A percentile compares a stretch with the other conserved stretches of the same genome.
Conservation (phyloP, 2,113 vertebrate genomes). For the Barnardius zonarius region DNA sequence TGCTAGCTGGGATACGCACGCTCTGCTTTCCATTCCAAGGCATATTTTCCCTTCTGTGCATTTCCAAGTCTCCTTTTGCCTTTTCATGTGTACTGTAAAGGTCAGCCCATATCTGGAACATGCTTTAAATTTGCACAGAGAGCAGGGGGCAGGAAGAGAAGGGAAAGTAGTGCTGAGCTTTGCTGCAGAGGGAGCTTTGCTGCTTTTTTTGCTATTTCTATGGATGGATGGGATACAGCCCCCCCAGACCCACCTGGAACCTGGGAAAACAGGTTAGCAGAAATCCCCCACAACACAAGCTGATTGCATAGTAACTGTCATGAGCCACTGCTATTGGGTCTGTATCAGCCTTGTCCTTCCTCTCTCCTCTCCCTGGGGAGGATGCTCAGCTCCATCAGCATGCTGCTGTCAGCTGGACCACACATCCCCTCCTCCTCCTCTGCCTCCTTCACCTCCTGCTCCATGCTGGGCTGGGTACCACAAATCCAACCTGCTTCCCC, state of each 20-base stretch:
- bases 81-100: slow-evolving; percentile 23
- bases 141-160: slow-evolving; percentile 2
- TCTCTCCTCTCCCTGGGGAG: neutral
- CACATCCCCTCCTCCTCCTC: neutral
- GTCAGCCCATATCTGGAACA: slow-evolving; percentile 38
- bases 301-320: neutral
- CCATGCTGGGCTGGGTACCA: neutral
- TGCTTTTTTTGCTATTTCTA: neutral
- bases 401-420: neutral
- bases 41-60: neutral
- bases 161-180: neutral
- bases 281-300: neutral
- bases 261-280: neutral
- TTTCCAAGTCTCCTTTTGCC: slow-evolving; percentile 10
- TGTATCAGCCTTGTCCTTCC: neutral
- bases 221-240: neutral
- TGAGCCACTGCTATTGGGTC: fast-evolving
- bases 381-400: neutral
- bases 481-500: neutral
- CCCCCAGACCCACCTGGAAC: neutral
- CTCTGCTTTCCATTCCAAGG: neutral
- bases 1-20: fast-evolving
- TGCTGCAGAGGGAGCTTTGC: neutral
- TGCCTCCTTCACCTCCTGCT: neutral
- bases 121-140: neutral